Conservation (phyloP, 2,797 vertebrate species). For the Scolopax bukidnonensis region DNA sequence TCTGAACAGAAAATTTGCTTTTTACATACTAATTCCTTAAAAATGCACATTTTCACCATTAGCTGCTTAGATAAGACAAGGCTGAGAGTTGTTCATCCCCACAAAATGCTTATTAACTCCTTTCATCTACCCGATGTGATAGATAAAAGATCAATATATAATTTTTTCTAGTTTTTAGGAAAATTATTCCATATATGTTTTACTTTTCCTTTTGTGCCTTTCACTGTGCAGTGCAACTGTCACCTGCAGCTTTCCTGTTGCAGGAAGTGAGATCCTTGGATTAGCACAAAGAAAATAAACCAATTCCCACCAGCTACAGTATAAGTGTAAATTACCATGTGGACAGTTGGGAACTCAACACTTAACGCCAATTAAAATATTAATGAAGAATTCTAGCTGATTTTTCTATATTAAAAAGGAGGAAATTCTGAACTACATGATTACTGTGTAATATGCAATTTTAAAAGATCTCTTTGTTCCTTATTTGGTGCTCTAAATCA, state of each 20-base stretch:
- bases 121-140: not conserved
- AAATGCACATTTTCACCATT: not conserved
- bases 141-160: not conserved
- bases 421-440: not conserved
- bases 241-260: not conserved
- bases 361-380: constrained; percentile 57
- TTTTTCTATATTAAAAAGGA: not conserved
- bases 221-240: not conserved
- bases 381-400: constrained; percentile 29
- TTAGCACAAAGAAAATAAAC: constrained; percentile 49
- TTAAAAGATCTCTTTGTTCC: not conserved
- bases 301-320: constrained; percentile 32
- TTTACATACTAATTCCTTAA: not conserved
- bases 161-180: not conserved
- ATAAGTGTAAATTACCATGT: constrained; percentile 39
- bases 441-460: not conserved
- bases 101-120: not conserved
- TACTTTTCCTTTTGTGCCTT: constrained; percentile 25
- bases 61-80: not conserved
- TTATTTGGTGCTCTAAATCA: not conserved
- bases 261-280: constrained; percentile 46
- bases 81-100: not conserved
- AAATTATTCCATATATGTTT: not conserved
- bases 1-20: not conserved
- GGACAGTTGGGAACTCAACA: constrained; percentile 30